These are phyloP conservation scores for Alethe castanea DNA, from an alignment of 2,113 vertebrate species.

Conservation along the genomic window DNA sequence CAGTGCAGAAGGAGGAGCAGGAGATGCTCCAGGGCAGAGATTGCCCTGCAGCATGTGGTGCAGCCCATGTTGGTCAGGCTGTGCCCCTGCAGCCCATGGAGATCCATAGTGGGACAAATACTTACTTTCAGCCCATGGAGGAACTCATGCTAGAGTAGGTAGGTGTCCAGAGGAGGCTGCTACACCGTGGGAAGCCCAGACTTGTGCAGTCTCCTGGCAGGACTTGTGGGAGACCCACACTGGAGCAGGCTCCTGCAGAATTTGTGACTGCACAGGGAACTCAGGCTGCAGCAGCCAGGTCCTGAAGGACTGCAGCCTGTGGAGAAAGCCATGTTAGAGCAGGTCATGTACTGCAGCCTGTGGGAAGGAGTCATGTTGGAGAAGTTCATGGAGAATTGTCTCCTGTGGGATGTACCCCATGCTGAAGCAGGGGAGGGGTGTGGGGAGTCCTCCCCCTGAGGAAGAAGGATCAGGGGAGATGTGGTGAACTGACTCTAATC, in stretches of 20 bases:
- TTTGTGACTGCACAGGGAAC: not conserved
- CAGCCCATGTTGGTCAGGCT: not conserved
- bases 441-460: not conserved
- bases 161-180: not conserved
- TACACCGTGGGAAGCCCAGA: accelerated
- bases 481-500: not conserved
- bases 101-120: no score
- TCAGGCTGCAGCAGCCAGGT: not conserved
- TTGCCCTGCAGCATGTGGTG: not conserved
- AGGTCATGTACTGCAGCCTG: not conserved
- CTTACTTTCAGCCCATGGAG: not conserved
- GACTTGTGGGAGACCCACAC: not conserved
- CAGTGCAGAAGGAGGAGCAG: not conserved
- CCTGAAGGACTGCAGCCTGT: not conserved
- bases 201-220: not conserved
- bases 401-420: not conserved
- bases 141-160: no score
- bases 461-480: not conserved
- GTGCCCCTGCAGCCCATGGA: not conserved
- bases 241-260: not conserved
- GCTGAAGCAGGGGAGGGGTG: not conserved
- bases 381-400: not conserved
- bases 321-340: not conserved
- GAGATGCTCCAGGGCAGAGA: not conserved
- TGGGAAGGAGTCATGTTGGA: not conserved